Evolutionary conservation across 1,140 invertebrate species (phyloP), one percentile per base, ranked within the genome.

Genomic region (Drosophila melanica): DNA sequence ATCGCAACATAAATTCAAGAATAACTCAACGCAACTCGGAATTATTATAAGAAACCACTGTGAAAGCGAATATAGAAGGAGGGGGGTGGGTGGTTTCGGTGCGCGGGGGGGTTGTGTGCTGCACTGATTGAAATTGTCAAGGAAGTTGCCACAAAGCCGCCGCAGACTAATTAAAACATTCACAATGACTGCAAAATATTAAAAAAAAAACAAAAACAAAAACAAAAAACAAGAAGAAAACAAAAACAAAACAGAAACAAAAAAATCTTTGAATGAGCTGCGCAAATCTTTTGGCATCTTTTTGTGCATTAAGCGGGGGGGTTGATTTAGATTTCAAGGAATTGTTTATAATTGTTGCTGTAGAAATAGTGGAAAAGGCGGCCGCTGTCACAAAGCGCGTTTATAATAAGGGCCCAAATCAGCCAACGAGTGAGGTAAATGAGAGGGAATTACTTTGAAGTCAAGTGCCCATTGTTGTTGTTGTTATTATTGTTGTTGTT

Each of bases 101-200:
- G 30, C 14, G 30, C 30, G 50, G 0, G 50, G 30, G 9, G 42
- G n/a, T 12, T 16, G 48, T 16, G n/a, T 30, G 44, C 10, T 70
- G 37, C 30, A 14, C 69, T 85, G 78, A 85, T 85, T 86, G 78
- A 81, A 77, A 68, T 65, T 68, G 30, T 54, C 65, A 64, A 75
- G 59, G 55, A 59, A 64, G 53, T 47, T 65, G 73, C 64, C 65
- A 79, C 72, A 81, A 86, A 81, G 74, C 48, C 16, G 48, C 59
- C 48, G 69, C 79, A 84, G 84, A 89, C 84, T 87, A 87, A 87
- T 87, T 87, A 89, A 84, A 87, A 79, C 65, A 85, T 79, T 68
- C 69, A 84, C 80, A 84, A 84, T 82, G 80, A 74, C 59, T 48
- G 58, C 58, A 67, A 75, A 71, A 63, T 72, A 67, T 71, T 66